These are phyloP conservation scores for Boleophthalmus pectinirostris DNA, from an alignment of 2,113 vertebrate genomes.

Conservation along the genomic window DNA sequence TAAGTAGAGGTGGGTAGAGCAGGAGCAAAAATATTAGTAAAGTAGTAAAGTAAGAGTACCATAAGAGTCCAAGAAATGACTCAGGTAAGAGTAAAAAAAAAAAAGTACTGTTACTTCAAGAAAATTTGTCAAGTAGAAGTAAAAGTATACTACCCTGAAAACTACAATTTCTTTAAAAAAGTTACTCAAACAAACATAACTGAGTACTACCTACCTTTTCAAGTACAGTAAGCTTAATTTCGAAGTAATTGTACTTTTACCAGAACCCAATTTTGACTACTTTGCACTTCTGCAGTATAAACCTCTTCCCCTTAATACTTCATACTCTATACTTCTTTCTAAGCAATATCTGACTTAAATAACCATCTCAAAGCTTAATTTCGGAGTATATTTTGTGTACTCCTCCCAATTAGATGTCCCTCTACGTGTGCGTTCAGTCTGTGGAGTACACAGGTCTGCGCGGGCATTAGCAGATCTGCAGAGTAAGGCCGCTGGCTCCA, in stretches of 20 bases:
- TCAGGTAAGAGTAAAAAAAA: no score
- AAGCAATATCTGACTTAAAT: background rate
- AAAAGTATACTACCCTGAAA: no score
- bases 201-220: no score
- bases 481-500: constrained; percentile 83
- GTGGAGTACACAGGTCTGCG: constrained; percentile 57
- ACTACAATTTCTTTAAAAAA: no score
- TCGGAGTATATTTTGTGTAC: constrained; percentile 82
- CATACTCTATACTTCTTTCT: background rate
- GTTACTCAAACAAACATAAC: no score
- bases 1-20: no score
- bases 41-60: no score
- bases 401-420: constrained; percentile 1
- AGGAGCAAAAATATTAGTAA: no score
- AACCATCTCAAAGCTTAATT: constrained; percentile 65
- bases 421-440: background rate
- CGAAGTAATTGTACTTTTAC: no score
- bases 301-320: background rate
- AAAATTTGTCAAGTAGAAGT: no score
- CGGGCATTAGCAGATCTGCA: constrained; percentile 95
- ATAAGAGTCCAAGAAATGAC: no score
- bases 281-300: background rate
- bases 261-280: background rate
- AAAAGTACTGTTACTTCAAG: no score
- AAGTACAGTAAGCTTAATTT: background rate